Conservation (phyloP, 2,888 invertebrate genomes). For the Watsonalla cultraria region DNA sequence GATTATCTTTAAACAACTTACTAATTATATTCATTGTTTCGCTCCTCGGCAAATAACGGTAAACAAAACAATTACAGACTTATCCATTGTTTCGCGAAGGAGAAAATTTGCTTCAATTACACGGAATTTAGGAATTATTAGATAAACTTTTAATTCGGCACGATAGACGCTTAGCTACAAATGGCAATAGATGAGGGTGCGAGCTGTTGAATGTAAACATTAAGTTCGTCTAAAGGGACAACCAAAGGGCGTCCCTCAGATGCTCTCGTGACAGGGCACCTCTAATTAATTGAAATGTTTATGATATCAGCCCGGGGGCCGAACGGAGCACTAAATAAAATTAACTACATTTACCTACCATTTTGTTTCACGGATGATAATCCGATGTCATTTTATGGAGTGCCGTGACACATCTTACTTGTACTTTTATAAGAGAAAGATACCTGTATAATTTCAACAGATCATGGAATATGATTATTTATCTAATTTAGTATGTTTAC, state of each 20-base stretch:
- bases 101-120: constrained; percentile 22
- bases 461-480: too few species aligned
- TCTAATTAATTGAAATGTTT: constrained; percentile 59
- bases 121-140: constrained; percentile 21
- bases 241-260: constrained; percentile 40
- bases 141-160: constrained; percentile 32
- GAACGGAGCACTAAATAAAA: constrained; percentile 21
- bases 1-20: constrained; percentile 17
- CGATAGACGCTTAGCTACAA: constrained; percentile 23
- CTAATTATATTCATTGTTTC: constrained; percentile 31
- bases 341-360: constrained; percentile 13
- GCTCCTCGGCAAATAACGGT: constrained; percentile 27
- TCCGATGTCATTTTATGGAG: constrained; percentile 1
- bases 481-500: too few species aligned
- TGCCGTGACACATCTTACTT: too few species aligned
- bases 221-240: constrained; percentile 50
- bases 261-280: constrained; percentile 32
- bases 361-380: constrained; percentile 1
- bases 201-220: constrained; percentile 47
- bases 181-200: constrained; percentile 33
- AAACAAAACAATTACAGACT: constrained; percentile 29
- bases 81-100: constrained; percentile 15
- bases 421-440: too few species aligned
- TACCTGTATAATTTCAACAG: too few species aligned
- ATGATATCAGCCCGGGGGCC: constrained; percentile 37